phyloP scores from a whole-genome alignment of 2,113 vertebrate species.

The Lepisosteus oculatus region DNA sequence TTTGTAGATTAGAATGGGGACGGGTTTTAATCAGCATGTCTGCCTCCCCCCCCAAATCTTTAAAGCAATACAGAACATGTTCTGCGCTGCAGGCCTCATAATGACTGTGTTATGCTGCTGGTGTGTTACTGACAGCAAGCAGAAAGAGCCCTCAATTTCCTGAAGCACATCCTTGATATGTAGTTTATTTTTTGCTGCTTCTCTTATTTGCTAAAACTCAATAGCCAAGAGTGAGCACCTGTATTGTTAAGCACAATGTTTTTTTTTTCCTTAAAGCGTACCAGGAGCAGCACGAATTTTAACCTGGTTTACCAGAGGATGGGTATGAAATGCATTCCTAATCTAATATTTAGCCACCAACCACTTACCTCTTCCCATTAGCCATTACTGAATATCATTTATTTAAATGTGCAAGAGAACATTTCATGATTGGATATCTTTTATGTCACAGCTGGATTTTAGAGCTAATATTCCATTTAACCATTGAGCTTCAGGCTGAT shows the following conservation, averaged over 20 bases:
- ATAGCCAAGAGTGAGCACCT: too few species aligned
- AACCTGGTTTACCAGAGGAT: not conserved
- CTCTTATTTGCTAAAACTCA: too few species aligned
- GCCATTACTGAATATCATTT: slow-evolving; percentile 8
- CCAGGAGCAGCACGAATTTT: too few species aligned
- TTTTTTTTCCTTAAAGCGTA: too few species aligned
- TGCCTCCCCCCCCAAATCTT: slow-evolving; percentile 26
- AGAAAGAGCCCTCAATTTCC: too few species aligned
- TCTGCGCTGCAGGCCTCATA: too few species aligned
- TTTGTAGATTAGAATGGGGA: too few species aligned
- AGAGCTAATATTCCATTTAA: not conserved
- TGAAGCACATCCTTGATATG: too few species aligned
- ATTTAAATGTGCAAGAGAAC: slow-evolving; percentile 5
- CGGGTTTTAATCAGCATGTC: slow-evolving; percentile 19
- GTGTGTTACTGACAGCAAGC: too few species aligned
- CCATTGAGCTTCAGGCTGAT: not conserved
- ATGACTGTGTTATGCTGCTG: too few species aligned
- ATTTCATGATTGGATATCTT: slow-evolving; percentile 2
- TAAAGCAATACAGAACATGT: not conserved
- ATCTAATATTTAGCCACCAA: slow-evolving; percentile 1
- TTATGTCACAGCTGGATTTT: not conserved
- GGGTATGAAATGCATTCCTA: not conserved
- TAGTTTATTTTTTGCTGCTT: too few species aligned
- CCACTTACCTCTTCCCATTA: slow-evolving; percentile 8
- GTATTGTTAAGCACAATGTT: too few species aligned